phyloP scores from a whole-genome alignment of 2,113 vertebrate genomes.

The Elanoides forficatus region DNA sequence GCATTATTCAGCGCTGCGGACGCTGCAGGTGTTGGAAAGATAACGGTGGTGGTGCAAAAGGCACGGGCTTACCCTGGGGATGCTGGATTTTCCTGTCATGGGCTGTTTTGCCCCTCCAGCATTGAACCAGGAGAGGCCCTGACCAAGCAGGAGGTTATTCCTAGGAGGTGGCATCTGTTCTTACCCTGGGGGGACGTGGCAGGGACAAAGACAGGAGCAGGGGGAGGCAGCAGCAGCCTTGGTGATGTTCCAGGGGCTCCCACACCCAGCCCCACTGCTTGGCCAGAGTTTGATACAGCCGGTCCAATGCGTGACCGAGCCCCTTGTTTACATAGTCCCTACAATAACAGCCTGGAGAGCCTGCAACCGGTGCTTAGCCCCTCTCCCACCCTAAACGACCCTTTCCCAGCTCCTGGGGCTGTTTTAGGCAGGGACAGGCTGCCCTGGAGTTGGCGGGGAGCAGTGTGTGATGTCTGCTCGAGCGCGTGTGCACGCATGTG shows the following conservation, averaged over 20 bases:
- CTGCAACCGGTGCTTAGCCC: background rate
- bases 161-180: background rate
- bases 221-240: background rate
- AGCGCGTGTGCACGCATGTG: no score
- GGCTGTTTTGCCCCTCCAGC: background rate
- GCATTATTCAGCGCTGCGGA: background rate
- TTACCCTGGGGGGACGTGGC: fast-evolving
- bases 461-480: fast-evolving
- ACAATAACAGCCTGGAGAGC: background rate
- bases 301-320: background rate
- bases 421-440: background rate
- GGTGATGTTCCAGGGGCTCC: background rate
- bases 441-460: no score
- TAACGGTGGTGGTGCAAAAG: background rate
- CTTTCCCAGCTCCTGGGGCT: background rate
- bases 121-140: background rate
- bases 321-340: background rate
- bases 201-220: background rate
- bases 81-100: background rate
- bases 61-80: background rate
- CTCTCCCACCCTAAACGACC: background rate
- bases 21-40: background rate
- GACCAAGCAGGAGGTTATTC: background rate
- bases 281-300: background rate
- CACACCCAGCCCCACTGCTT: background rate